These are phyloP conservation scores for Heptranchias perlo DNA, from an alignment of 2,113 vertebrate species.

Conservation along the genomic window DNA sequence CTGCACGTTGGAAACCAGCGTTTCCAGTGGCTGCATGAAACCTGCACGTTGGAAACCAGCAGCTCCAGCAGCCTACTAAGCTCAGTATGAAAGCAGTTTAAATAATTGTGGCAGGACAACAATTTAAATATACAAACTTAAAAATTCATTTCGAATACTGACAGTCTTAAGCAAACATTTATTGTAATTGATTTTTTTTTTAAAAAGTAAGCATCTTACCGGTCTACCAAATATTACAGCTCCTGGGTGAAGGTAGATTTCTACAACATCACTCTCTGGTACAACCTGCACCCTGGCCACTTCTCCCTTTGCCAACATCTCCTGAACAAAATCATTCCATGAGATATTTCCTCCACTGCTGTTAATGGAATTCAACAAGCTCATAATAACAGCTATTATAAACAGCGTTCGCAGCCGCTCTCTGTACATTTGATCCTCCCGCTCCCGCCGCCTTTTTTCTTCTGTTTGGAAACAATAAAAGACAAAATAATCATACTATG, in stretches of 20 bases:
- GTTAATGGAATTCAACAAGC: slow-evolving; percentile 63
- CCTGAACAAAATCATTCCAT: slow-evolving; percentile 91
- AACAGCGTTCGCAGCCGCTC: slow-evolving; percentile 75
- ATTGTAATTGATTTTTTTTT: not conserved
- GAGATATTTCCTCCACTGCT: slow-evolving; percentile 75
- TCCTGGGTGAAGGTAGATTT: slow-evolving; percentile 81
- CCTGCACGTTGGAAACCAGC: not conserved
- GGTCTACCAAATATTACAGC: slow-evolving; percentile 83
- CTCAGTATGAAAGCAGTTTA: not conserved
- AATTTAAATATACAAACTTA: not conserved
- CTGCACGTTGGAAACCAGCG: not conserved
- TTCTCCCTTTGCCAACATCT: slow-evolving; percentile 96
- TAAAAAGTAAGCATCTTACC: slow-evolving; percentile 57
- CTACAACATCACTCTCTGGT: slow-evolving; percentile 84
- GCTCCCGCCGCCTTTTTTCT: slow-evolving; percentile 74
- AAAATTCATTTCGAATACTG: not conserved
- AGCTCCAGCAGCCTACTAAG: not conserved
- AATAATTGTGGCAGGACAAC: not conserved
- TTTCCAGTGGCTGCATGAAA: not conserved
- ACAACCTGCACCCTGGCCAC: slow-evolving; percentile 85
- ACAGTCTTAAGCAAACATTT: not conserved
- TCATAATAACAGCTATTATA: slow-evolving; percentile 70
- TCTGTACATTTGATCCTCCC: slow-evolving; percentile 77
- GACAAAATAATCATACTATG: not conserved
- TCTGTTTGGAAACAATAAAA: slow-evolving; percentile 49